phyloP scores from a whole-genome alignment of 2,797 vertebrate genomes.

The Hipposideros larvatus region DNA sequence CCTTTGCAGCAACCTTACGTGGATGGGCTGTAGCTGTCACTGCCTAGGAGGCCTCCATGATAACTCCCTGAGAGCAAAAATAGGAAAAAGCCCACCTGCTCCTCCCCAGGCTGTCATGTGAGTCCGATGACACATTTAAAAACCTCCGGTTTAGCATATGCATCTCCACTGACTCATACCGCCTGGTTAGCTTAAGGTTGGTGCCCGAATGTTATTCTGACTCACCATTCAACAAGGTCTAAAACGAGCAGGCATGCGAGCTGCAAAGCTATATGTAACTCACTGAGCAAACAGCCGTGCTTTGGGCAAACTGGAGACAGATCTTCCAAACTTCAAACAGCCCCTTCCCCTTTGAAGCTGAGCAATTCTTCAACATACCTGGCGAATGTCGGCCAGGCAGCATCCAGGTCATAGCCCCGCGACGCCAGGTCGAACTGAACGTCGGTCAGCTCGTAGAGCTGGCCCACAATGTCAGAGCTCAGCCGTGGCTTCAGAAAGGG shows the following conservation, averaged over 20 bases:
- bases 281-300: neutral
- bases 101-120: neutral
- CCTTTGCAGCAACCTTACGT: accelerated
- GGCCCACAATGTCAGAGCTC: constrained; percentile 94
- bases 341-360: neutral
- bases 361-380: constrained; percentile 88
- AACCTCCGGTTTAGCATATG: neutral
- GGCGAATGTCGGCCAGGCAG: constrained; percentile 97
- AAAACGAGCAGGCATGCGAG: neutral
- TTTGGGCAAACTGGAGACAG: neutral
- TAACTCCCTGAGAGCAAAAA: neutral
- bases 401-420: constrained; percentile 96
- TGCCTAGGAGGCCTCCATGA: neutral
- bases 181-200: neutral
- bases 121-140: neutral
- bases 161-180: neutral
- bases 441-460: constrained; percentile 97
- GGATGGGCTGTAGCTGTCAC: neutral
- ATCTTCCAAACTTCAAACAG: neutral
- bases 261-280: neutral
- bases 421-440: constrained; percentile 97
- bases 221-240: neutral
- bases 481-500: constrained; percentile 95
- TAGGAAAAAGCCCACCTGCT: neutral
- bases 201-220: neutral